Base-by-base conservation (phyloP, 2,888 invertebrate genomes). In the Drosophila falleni region DNA sequence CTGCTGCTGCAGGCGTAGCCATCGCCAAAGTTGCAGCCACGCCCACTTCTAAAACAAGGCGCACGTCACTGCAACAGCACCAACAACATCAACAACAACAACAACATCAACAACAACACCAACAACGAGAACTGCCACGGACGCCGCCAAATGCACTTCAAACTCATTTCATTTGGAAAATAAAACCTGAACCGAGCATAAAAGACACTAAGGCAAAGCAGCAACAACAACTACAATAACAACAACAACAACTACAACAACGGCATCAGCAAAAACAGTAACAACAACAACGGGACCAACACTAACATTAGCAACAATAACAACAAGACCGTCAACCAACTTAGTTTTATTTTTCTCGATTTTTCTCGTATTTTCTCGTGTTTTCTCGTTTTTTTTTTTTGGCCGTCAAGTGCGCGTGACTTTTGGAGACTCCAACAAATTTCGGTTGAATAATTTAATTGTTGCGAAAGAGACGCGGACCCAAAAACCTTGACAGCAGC, bases 161-260 rank as follows among this genome's bases (percentile, higher is more conserved):
- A 87, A 89, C 88, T 90, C 90, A 87, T 89, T 87, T 87, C 86
- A 87, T 90, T 89, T 77, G 90, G 90, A 90, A 86, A 86, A 89
- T 89, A 90, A 86, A 87, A 85, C 87, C 86, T 81, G 89, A 81
- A 80, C 56, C 68, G 47, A 65, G 67, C 69, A 82, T 71, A 86
- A 89, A 87, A 89, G 88, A 83, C 81, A 87, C 73, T 60, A 64
- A 70, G 68, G 67, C 65, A 67, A 64, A 54, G 58, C 51, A 61
- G 58, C 72, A 23, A 16, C 37, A 68, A 26, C 51, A 67, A 50
- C 60, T 60, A 23, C 67, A 60, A 23, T 29, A 61, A 50, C 60
- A 62, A 23, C 67, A 60, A 23, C 35, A 61, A 19, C 51, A 47
- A 31, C 31, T 61, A 58, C 65, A 23, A 1, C 19, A 19, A 19